Percentiles rank a stretch among this genome's conserved stretches.
Evolutionary conservation across 2,888 invertebrate genomes (phyloP).

Genomic region (Ctenicera cuprea): DNA sequence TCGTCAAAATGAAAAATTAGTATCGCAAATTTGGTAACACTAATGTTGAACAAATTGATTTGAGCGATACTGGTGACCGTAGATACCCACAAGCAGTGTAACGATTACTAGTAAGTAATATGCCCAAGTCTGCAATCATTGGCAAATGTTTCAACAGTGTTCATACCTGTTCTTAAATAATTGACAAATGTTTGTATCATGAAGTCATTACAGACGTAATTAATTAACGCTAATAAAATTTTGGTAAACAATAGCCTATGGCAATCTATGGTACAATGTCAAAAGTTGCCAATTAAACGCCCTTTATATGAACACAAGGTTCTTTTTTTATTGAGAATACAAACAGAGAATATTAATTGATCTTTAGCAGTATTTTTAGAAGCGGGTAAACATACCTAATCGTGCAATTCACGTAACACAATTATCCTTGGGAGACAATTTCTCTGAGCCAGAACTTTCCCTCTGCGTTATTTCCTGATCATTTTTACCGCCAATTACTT

Average conservation of each 20-base stretch:
- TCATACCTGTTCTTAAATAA: slow-evolving; percentile 14
- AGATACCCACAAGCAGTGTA: background rate
- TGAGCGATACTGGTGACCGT: slow-evolving; percentile 3
- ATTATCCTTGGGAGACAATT: slow-evolving; percentile 58
- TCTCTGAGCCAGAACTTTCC: slow-evolving; percentile 41
- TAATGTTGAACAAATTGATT: slow-evolving; percentile 44
- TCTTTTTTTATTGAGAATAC: slow-evolving; percentile 34
- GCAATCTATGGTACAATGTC: slow-evolving; percentile 2
- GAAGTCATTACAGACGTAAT: slow-evolving; percentile 20
- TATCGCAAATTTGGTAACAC: background rate
- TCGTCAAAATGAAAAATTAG: background rate
- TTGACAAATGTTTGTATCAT: slow-evolving; percentile 17
- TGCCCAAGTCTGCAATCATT: background rate
- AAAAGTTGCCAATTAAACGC: slow-evolving; percentile 26
- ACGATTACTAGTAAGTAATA: background rate
- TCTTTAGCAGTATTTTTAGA: slow-evolving; percentile 53
- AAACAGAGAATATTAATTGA: slow-evolving; percentile 42
- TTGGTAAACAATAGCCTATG: slow-evolving; percentile 16
- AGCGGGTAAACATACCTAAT: slow-evolving; percentile 55
- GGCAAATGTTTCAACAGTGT: background rate
- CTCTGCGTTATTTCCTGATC: slow-evolving; percentile 1
- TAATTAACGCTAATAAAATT: slow-evolving; percentile 21
- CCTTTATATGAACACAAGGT: slow-evolving; percentile 28
- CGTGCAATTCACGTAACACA: slow-evolving; percentile 56
- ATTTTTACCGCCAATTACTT: slow-evolving; percentile 39